Base-by-base conservation (phyloP, 2,113 vertebrate genomes). In the Tragelaphus scriptus region DNA sequence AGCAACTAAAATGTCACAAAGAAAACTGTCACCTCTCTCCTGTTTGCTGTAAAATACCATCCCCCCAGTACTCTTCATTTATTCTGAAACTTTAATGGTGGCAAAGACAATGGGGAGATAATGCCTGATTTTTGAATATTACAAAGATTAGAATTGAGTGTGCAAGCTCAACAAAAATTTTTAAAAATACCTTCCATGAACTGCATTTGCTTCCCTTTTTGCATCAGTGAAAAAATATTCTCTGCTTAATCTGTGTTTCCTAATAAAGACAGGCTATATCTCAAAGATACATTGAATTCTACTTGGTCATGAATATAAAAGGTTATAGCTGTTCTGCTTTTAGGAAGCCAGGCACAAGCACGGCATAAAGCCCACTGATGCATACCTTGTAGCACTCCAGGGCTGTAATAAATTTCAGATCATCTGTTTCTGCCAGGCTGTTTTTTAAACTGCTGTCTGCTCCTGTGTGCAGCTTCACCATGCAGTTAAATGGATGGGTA, bases 391-490 rank as follows among this genome's bases (percentile, higher is more conserved):
- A 80, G 53, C 95, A 85, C 96, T 97, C 96, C 84, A 85, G 89
- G 96, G 96, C 94, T 96, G 23, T 96, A 85, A 96, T 97, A 95
- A 97, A 90, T 97, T 97, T 94, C 95, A 94, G 79, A 85, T 95
- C 44, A 12, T 92, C 97, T 84, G 47, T 98, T 97, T 98, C 97
- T 68, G 85, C 85, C 97, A 88, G 26, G 32, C 0, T 81, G 89
- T 97, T 26, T 77, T 97, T 82, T 95, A 88, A 49, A 89, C 12
- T 90, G 36, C 96, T 98, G 51, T 91, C 14, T 47, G 65, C 10
- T 85, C 88, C 30, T 93, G 8, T 90, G 21, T 30, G 23, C 59
- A 86, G 15, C 36, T 84, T 91, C 93, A 55, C 85, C 81, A 3
- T 2, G 92, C 19, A 87, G 3, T 14, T 53, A 23, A 71, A 85